Evolutionary conservation across 2,888 invertebrate genomes (phyloP), one percentile per base, ranked within the genome.

Genomic region (Platerodrilus igneus): DNA sequence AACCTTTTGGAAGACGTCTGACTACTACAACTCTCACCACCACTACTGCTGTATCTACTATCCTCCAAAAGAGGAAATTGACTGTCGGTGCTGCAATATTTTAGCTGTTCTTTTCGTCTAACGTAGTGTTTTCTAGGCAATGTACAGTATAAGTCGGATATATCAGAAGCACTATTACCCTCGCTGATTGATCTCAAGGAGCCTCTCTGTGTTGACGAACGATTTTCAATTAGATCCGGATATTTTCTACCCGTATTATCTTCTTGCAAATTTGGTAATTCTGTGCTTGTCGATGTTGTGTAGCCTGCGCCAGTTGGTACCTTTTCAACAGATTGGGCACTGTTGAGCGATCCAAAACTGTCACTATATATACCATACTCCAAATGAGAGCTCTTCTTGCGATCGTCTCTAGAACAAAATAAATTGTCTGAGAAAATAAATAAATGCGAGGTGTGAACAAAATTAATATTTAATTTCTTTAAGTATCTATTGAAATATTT

Each of bases 41-140:
- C 81, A 45, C 83, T 83, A 60, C 84, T 83, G 46, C 81, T 81
- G 55, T 83, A 79, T 47, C 82, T 74, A 61, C 83, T 84, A 55
- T 79, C 80, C 8, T 75, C 71, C 42, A 86, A 68, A 40, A 86
- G 69, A 1, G 85, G 85, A 37, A 84, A 83, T 54, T 86, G 83
- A 55, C 86, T 86, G 53, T 85, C 85, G 14, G 81, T 64, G 49
- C 68, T 68, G 35, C 57, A 56, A 41, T 67, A 67, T 23, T 62
- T 53, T 21, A 69, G 56, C 46, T 67, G 65, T 7, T 45, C 47
- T 38, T 56, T 56, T 28, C 58, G 57, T 17, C 55, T 41, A 16
- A 61, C 52, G 11, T 56, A 55, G 15, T 54, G 47, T 50, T 67
- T 68, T 37, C 68, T 52, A 1, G 84, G 83, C 51, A 84, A 71